Evolutionary conservation across 2,113 vertebrate genomes (phyloP).

Genomic region (Rana temporaria): DNA sequence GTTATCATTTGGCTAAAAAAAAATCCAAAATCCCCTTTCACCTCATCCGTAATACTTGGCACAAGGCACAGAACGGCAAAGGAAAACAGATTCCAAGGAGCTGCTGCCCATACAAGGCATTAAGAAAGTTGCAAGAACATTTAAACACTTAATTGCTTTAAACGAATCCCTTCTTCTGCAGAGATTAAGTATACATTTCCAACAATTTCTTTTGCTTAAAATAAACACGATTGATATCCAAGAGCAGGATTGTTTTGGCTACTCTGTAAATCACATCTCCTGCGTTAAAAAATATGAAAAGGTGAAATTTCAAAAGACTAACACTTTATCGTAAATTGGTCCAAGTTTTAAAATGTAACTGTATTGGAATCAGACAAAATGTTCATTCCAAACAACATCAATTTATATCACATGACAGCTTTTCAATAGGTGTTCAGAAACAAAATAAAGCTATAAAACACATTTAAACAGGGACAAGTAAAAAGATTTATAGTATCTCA

Average conservation of each 20-base stretch:
- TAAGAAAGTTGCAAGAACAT: constrained; percentile 24
- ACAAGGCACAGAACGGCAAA: constrained; percentile 15
- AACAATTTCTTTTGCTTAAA: constrained; percentile 31
- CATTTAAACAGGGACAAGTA: too few relatives aligned
- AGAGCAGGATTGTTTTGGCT: constrained; percentile 42
- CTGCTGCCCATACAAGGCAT: constrained; percentile 53
- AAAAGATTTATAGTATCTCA: too few relatives aligned
- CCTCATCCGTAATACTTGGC: constrained; percentile 38
- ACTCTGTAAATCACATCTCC: constrained; percentile 20
- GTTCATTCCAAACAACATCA: constrained; percentile 3
- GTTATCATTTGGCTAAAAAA: constrained; percentile 26
- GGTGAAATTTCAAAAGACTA: background rate
- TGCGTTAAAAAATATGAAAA: constrained; percentile 31
- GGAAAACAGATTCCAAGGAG: constrained; percentile 37
- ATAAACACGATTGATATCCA: constrained; percentile 36
- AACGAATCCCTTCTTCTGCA: constrained; percentile 5
- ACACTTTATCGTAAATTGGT: background rate
- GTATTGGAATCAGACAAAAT: background rate
- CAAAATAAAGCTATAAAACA: too few relatives aligned
- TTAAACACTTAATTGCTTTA: constrained; percentile 48
- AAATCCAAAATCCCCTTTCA: constrained; percentile 42
- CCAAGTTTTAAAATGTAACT: background rate
- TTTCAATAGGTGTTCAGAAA: background rate
- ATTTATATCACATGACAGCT: background rate
- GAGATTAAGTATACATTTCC: constrained; percentile 18